Percentiles rank a stretch among this genome's conserved stretches.
These are phyloP conservation scores for Euura lappo DNA, from an alignment of 1,140 invertebrate species.

Conservation along the genomic window DNA sequence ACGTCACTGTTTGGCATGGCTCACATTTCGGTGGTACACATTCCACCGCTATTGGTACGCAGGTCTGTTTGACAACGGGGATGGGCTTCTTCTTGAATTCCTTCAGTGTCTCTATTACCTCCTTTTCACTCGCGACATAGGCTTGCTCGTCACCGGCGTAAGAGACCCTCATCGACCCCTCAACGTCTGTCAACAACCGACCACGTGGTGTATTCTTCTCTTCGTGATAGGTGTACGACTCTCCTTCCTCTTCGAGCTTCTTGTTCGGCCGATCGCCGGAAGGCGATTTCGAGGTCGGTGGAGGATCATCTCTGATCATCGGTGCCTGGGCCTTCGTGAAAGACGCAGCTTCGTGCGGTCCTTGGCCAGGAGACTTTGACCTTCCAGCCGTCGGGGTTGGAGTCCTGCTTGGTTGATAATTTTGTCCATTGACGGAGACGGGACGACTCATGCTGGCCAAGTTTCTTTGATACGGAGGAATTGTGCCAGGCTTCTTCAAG, in stretches of 20 bases:
- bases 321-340: constrained; percentile 45
- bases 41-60: neutral
- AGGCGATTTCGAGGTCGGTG: constrained; percentile 27
- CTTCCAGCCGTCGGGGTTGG: constrained; percentile 47
- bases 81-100: neutral
- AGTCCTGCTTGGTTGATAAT: constrained; percentile 47
- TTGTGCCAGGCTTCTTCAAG: constrained; percentile 53
- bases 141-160: neutral
- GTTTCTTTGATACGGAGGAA: constrained; percentile 53
- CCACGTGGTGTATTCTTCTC: constrained; percentile 50
- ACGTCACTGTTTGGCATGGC: constrained; percentile 46
- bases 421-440: constrained; percentile 42
- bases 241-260: constrained; percentile 30
- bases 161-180: neutral
- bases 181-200: constrained; percentile 12
- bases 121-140: neutral
- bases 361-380: constrained; percentile 43
- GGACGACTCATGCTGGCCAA: constrained; percentile 43
- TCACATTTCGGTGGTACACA: neutral
- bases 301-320: constrained; percentile 37
- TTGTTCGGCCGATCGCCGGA: constrained; percentile 20
- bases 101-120: neutral
- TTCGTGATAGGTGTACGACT: constrained; percentile 36
- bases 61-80: neutral
- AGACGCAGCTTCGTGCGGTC: constrained; percentile 36